These are phyloP conservation scores for Tenualosa ilisha DNA, from an alignment of 2,797 vertebrate species.

Conservation along the genomic window DNA sequence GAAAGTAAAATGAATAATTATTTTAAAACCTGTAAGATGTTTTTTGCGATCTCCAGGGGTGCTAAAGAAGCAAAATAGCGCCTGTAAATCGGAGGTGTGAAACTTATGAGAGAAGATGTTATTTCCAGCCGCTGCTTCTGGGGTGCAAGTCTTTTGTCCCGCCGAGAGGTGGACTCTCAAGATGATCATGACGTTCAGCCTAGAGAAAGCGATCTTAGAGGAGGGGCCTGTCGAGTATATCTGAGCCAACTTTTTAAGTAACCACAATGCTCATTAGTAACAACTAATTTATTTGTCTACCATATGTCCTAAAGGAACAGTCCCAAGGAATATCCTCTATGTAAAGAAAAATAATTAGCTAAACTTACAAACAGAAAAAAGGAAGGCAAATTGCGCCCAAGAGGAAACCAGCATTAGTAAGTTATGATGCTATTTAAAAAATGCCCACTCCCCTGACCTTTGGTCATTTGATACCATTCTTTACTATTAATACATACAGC, in stretches of 20 bases:
- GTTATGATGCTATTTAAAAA: constrained; percentile 12
- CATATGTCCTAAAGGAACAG: no score
- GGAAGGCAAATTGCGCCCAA: not conserved
- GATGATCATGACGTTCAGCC: constrained; percentile 23
- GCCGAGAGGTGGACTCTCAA: constrained; percentile 21
- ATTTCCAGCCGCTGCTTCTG: constrained; percentile 3
- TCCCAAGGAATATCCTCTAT: not conserved
- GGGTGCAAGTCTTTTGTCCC: constrained; percentile 21
- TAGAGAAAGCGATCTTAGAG: constrained; percentile 2
- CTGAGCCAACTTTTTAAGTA: not conserved
- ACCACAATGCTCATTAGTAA: not conserved
- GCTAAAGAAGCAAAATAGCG: not conserved
- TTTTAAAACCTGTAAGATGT: not conserved
- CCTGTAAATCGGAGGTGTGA: constrained; percentile 12
- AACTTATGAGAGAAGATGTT: constrained; percentile 7
- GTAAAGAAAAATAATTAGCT: not conserved
- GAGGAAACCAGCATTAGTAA: not conserved
- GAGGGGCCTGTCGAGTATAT: not conserved
- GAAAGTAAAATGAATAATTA: not conserved
- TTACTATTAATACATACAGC: constrained; percentile 34
- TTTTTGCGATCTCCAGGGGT: not conserved
- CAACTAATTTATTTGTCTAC: not conserved
- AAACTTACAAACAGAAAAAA: not conserved
- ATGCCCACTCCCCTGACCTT: not conserved
- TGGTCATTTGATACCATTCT: constrained; percentile 28